Evolutionary conservation across 1,140 invertebrate genomes (phyloP), one percentile per base, ranked within the genome.

Genomic region (Papilio machaon): DNA sequence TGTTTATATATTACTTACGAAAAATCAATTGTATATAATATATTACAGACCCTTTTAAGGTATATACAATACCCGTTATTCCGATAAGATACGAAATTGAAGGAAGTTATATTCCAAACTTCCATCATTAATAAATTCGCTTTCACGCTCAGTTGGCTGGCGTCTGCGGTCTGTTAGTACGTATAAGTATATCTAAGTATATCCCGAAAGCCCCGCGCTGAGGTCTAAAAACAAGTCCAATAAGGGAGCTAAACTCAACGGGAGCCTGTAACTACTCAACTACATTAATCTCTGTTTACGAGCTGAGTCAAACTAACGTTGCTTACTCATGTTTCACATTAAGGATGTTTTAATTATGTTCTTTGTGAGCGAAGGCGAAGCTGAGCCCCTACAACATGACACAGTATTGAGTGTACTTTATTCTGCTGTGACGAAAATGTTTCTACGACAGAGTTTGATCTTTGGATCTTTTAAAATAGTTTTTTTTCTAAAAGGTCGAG

Each of bases 271-370:
- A 35, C 11, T 70, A 70, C 23, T 35, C 23, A 70, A 70, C 64
- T 70, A 70, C 64, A 70, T 70, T 70, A 70, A 70, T 70, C 64
- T 35, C 64, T 70, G 64, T 70, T 70, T 70, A 70, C 64, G 60
- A 64, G 64, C 30, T 30, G 30, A 35, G 64, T 70, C 64, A 13
- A 70, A 70, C 64, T 70, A 70, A 70, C 35, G 30, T 70, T 70
- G 64, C 64, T 70, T 70, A 70, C 64, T 70, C 64, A 70, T 35
- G 64, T 35, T 35, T 15, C 30, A 35, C 30, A 35, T 70, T 35
- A 15, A 8, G 13, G 64, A 70, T 70, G 64, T 15, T 70, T 15
- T 70, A 70, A 70, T 70, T 70, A 70, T 70, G 64, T 38, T 70
- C 64, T 35, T 4, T 15, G 2, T 17, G 13, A 30, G 64, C 64